These are phyloP conservation scores for Electrophaes corylata DNA, from an alignment of 2,888 invertebrate species.

Conservation along the genomic window DNA sequence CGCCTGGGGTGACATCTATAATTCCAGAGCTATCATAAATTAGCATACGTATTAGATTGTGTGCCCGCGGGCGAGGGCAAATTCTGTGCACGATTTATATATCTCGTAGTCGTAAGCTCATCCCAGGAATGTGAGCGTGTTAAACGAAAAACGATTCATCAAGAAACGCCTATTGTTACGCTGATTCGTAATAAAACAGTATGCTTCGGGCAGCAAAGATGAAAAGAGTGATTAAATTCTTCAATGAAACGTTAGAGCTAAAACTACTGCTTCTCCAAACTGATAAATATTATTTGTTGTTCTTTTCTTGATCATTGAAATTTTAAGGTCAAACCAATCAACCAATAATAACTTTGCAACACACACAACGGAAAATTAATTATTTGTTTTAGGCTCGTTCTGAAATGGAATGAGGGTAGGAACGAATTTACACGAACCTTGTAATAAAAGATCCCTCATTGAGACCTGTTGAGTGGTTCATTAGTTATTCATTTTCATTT, in stretches of 20 bases:
- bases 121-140: slow-evolving; percentile 45
- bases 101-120: slow-evolving; percentile 49
- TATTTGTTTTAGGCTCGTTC: slow-evolving; percentile 45
- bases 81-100: slow-evolving; percentile 64
- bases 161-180: neutral
- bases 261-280: slow-evolving; percentile 33
- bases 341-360: slow-evolving; percentile 29
- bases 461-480: slow-evolving; percentile 69
- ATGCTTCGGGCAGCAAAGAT: neutral
- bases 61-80: slow-evolving; percentile 55
- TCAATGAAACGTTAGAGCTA: neutral
- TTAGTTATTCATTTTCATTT: slow-evolving; percentile 78
- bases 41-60: slow-evolving; percentile 82
- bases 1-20: slow-evolving; percentile 78
- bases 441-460: slow-evolving; percentile 67
- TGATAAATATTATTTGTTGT: slow-evolving; percentile 14
- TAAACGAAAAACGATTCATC: slow-evolving; percentile 30
- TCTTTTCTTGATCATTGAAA: slow-evolving; percentile 4
- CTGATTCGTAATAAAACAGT: slow-evolving; percentile 1
- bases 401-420: slow-evolving; percentile 40
- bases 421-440: slow-evolving; percentile 53
- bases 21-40: slow-evolving; percentile 79
- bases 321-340: slow-evolving; percentile 15
- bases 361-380: slow-evolving; percentile 39
- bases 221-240: neutral